Conservation (phyloP, 2,888 invertebrate species). For the Leptopilina drosophilae region DNA sequence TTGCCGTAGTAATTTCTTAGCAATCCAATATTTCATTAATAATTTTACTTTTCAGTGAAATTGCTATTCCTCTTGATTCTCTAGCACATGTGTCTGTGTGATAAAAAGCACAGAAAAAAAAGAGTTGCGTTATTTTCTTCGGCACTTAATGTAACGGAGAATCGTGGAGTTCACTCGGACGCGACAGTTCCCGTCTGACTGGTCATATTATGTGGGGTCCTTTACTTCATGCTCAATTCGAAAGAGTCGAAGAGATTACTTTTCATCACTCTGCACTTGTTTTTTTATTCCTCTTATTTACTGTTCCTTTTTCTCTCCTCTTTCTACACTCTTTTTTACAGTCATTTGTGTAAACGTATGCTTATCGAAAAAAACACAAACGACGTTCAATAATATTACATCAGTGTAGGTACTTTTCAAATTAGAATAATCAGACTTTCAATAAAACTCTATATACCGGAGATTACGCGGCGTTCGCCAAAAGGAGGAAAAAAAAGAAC, state of each 20-base stretch:
- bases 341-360: background rate
- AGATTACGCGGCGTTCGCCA: background rate
- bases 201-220: constrained; percentile 21
- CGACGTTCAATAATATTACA: background rate
- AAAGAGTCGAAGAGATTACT: constrained; percentile 19
- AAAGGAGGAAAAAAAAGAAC: background rate
- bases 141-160: background rate
- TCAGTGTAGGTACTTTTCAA: background rate
- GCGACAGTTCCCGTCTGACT: constrained; percentile 19
- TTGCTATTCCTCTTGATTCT: background rate
- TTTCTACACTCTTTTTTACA: background rate
- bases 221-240: constrained; percentile 13
- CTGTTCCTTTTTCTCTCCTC: background rate
- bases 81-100: background rate
- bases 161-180: constrained; percentile 5
- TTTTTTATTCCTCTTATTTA: background rate
- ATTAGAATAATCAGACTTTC: constrained; percentile 4
- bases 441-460: background rate
- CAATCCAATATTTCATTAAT: background rate
- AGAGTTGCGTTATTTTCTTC: background rate
- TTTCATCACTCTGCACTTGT: background rate
- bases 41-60: background rate
- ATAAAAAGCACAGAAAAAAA: background rate
- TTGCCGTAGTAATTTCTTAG: background rate
- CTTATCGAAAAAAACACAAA: background rate